These are phyloP conservation scores for Squalus acanthias DNA, from an alignment of 2,797 vertebrate genomes.

Conservation along the genomic window DNA sequence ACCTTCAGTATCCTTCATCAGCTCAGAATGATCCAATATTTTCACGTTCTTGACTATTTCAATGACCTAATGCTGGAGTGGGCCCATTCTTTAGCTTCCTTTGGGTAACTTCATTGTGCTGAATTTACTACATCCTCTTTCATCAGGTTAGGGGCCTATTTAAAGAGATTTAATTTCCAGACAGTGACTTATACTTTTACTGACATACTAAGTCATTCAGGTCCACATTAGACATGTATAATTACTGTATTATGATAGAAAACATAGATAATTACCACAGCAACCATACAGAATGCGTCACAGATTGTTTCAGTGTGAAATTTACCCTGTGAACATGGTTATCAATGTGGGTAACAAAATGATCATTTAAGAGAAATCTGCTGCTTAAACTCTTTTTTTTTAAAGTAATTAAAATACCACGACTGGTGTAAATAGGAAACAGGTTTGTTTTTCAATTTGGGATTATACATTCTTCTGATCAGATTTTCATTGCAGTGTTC, in stretches of 20 bases:
- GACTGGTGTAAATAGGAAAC: background rate
- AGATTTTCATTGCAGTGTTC: background rate
- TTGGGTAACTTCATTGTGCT: background rate
- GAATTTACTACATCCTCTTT: constrained; percentile 20
- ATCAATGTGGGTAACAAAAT: background rate
- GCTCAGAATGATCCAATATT: background rate
- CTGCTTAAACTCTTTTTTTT: background rate
- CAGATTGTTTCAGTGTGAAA: constrained; percentile 7
- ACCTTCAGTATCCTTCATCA: constrained; percentile 19
- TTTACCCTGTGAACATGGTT: background rate
- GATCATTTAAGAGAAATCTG: background rate
- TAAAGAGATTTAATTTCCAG: constrained; percentile 33
- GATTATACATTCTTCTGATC: background rate
- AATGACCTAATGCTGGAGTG: background rate
- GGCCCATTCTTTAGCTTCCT: background rate
- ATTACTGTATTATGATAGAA: constrained; percentile 4
- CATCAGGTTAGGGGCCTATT: constrained; percentile 14
- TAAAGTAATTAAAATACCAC: background rate
- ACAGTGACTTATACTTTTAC: constrained; percentile 9
- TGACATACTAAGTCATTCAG: background rate
- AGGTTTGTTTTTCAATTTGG: background rate
- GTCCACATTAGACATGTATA: background rate
- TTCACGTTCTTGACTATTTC: constrained; percentile 16
- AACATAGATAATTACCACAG: constrained; percentile 22
- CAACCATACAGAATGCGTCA: constrained; percentile 13